A percentile compares a stretch with the other conserved stretches of the same genome.
Evolutionary conservation across 1,140 invertebrate genomes (phyloP).

Genomic region (Drosophila mauritiana): DNA sequence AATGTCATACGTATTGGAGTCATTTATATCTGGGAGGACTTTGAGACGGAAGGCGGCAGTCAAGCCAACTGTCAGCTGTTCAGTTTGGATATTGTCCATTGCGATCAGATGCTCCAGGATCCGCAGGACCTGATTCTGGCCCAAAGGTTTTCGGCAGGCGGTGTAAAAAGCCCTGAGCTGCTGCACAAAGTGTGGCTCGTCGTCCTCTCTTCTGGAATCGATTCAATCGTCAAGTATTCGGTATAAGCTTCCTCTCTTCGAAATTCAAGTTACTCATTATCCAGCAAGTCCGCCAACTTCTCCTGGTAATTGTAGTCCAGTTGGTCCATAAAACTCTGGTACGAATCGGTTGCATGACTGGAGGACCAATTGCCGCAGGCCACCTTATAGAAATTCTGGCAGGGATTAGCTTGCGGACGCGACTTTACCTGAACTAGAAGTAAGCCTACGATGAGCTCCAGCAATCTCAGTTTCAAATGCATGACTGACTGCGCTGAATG

Average conservation of each 20-base stretch:
- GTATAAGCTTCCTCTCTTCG: neutral
- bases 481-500: neutral
- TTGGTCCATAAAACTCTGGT: conserved; percentile 25
- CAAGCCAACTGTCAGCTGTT: conserved; percentile 8
- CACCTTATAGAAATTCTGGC: conserved; percentile 41
- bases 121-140: neutral
- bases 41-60: conserved; percentile 17
- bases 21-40: neutral
- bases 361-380: conserved; percentile 54
- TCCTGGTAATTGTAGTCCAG: conserved; percentile 44
- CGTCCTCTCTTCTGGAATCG: neutral
- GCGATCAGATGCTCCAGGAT: conserved; percentile 18
- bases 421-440: neutral
- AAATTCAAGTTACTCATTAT: neutral
- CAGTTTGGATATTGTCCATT: neutral
- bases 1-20: fast-evolving
- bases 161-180: conserved; percentile 37
- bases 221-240: too few species aligned
- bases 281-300: conserved; percentile 29
- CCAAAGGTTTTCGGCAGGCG: conserved; percentile 29
- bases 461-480: conserved; percentile 2
- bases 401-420: conserved; percentile 16
- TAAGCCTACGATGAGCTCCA: neutral
- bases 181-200: conserved; percentile 20
- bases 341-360: conserved; percentile 4